Evolutionary conservation across 2,113 vertebrate genomes (phyloP).

Genomic region (Perognathus longimembris): DNA sequence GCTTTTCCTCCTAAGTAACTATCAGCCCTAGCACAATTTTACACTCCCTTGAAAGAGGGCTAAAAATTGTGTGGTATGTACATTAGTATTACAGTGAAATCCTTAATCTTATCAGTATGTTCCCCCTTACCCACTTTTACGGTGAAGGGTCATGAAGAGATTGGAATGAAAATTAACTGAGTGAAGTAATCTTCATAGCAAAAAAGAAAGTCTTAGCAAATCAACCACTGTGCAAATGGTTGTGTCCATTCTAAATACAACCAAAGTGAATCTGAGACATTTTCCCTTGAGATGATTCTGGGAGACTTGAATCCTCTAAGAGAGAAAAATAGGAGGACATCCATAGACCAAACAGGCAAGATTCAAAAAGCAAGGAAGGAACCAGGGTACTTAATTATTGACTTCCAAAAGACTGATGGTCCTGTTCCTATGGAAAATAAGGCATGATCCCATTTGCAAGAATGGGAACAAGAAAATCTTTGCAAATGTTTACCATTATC

Average conservation of each 20-base stretch:
- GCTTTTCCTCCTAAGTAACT: slow-evolving; percentile 46
- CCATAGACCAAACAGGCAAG: not conserved
- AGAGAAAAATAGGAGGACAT: not conserved
- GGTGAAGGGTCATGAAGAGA: not conserved
- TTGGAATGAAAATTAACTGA: slow-evolving; percentile 35
- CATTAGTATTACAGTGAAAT: slow-evolving; percentile 19
- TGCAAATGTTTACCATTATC: not conserved
- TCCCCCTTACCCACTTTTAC: not conserved
- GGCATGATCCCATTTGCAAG: not conserved
- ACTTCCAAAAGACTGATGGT: not conserved
- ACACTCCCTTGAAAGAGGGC: slow-evolving; percentile 10
- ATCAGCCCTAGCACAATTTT: slow-evolving; percentile 17
- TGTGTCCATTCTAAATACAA: not conserved
- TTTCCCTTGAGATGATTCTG: not conserved
- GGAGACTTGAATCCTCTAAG: not conserved
- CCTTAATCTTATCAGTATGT: not conserved
- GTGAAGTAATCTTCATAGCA: not conserved
- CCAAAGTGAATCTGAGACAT: not conserved
- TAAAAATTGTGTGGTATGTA: not conserved
- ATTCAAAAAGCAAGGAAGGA: not conserved
- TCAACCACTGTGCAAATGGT: not conserved
- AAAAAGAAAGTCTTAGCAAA: slow-evolving; percentile 43
- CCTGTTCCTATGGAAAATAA: not conserved
- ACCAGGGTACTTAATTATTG: not conserved
- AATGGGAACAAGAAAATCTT: not conserved